These are phyloP conservation scores for Polypedilum vanderplanki DNA, from an alignment of 1,140 invertebrate species.

Conservation along the genomic window DNA sequence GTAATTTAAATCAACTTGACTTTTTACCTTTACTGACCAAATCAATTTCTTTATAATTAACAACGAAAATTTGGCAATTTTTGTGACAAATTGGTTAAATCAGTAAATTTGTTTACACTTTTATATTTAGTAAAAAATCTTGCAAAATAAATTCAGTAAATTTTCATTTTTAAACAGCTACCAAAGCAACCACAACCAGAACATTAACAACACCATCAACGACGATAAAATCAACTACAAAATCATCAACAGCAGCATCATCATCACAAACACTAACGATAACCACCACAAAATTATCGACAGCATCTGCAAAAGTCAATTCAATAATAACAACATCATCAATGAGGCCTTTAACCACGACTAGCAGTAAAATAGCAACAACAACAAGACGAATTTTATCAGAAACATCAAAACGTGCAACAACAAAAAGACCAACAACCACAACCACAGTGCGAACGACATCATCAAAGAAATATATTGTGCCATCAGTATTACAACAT, in stretches of 20 bases:
- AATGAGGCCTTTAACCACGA: background rate
- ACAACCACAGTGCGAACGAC: background rate
- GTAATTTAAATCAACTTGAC: too few relatives aligned
- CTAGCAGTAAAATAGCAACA: background rate
- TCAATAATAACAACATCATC: background rate
- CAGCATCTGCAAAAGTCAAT: background rate
- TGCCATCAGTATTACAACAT: constrained; percentile 2
- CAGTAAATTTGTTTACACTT: too few relatives aligned
- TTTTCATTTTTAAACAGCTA: background rate
- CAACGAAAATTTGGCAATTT: too few relatives aligned
- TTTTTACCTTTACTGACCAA: too few relatives aligned
- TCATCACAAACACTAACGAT: background rate
- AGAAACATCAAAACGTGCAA: background rate
- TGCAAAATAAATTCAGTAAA: background rate
- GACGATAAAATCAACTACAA: background rate
- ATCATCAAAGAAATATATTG: constrained; percentile 8
- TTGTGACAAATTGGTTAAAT: too few relatives aligned
- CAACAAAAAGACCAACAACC: background rate
- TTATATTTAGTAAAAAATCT: too few relatives aligned
- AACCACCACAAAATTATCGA: background rate
- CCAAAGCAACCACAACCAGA: background rate
- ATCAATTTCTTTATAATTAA: too few relatives aligned
- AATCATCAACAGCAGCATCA: background rate
- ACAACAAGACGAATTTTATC: background rate
- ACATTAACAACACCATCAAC: background rate